Conservation (phyloP, 2,113 vertebrate species). For the Phaetusa simplex region DNA sequence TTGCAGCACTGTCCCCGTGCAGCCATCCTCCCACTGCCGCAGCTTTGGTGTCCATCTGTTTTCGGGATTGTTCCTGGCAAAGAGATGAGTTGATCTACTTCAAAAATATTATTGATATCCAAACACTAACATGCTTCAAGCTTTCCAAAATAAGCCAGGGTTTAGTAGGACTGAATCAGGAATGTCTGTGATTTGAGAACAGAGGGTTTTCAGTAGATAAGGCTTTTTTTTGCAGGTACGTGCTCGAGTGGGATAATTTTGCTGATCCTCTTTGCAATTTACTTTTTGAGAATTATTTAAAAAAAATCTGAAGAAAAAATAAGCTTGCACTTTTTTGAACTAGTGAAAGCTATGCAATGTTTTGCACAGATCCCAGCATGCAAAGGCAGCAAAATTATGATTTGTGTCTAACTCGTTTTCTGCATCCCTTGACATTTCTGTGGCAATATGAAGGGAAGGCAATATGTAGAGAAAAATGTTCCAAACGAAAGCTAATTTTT, state of each 20-base stretch:
- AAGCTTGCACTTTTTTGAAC: background rate
- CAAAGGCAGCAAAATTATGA: background rate
- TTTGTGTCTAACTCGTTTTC: background rate
- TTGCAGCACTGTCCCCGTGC: rapidly evolving
- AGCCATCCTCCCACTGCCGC: background rate
- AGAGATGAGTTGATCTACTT: background rate
- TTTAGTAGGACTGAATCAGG: background rate
- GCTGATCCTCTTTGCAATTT: background rate
- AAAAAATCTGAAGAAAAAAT: background rate
- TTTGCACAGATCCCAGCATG: background rate
- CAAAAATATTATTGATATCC: background rate
- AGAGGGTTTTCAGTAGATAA: background rate
- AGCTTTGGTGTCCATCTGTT: background rate
- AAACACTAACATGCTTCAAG: background rate
- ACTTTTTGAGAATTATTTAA: background rate
- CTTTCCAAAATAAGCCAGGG: background rate
- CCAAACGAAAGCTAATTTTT: background rate
- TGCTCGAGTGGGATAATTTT: background rate
- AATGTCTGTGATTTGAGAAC: background rate
- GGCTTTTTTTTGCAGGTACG: background rate
- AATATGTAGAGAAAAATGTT: background rate
- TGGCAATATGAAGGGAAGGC: background rate
- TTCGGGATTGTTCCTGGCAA: background rate
- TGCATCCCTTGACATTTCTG: background rate
- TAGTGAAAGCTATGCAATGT: background rate